Evolutionary conservation across 35 echinoderm and acorn worm species (phyloP).

Genomic region (Heliocidaris tuberculata): DNA sequence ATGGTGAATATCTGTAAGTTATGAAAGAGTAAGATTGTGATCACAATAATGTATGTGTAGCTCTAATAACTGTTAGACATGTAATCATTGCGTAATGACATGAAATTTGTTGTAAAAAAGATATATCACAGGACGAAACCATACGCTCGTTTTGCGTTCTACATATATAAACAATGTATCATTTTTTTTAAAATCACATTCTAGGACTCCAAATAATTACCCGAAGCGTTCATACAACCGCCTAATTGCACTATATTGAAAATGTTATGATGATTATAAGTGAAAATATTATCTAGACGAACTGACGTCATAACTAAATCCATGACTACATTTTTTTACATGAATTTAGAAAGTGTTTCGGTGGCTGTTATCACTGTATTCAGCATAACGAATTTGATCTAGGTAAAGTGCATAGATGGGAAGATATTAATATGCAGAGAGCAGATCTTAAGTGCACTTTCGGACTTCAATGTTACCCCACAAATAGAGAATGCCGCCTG

Average conservation of each 20-base stretch:
- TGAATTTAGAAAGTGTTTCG: background rate
- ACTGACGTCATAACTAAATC: background rate
- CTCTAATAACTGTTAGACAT: too few relatives aligned
- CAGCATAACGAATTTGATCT: slow-evolving; percentile 3
- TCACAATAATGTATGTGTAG: too few relatives aligned
- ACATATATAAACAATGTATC: background rate
- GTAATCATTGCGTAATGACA: background rate
- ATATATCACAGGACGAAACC: background rate
- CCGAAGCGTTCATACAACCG: background rate
- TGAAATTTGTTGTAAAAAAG: too few relatives aligned
- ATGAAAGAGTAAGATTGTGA: too few relatives aligned
- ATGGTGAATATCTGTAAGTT: too few relatives aligned
- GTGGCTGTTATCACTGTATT: slow-evolving; percentile 16
- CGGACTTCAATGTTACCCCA: background rate
- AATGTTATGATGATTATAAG: background rate
- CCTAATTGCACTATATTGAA: background rate
- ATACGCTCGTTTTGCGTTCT: background rate
- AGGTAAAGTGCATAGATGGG: background rate
- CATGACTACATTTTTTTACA: background rate
- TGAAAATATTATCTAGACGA: background rate
- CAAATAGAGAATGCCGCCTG: slow-evolving; percentile 5
- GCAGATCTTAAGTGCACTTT: slow-evolving; percentile 1
- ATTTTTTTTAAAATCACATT: too few relatives aligned
- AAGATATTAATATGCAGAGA: background rate
- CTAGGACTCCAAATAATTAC: background rate